These are phyloP conservation scores for Ptilorrhoa leucosticta DNA, from an alignment of 2,113 vertebrate species.

Conservation along the genomic window DNA sequence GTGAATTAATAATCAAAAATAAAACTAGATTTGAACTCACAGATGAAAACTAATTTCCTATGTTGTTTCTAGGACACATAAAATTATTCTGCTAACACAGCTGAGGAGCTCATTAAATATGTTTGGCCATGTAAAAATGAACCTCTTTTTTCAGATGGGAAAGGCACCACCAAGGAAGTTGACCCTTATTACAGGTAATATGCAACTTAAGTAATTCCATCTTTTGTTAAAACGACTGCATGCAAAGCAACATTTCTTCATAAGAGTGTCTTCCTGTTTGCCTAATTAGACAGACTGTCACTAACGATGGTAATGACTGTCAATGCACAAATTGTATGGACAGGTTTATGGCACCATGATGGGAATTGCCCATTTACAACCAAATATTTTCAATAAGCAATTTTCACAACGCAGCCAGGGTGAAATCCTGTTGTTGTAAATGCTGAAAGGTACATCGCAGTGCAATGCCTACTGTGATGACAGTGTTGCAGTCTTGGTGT, in stretches of 20 bases:
- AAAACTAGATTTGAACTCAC: constrained; percentile 34
- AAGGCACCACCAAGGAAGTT: background rate
- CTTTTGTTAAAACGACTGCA: background rate
- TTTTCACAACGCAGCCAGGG: background rate
- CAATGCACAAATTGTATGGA: background rate
- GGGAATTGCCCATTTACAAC: background rate
- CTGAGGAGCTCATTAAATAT: background rate
- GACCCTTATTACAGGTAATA: background rate
- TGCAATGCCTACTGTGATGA: background rate
- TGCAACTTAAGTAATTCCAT: background rate
- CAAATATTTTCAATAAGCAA: background rate
- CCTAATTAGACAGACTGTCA: background rate
- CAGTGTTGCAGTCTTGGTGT: background rate
- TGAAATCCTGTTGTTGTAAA: background rate
- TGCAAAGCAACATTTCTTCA: background rate
- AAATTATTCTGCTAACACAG: constrained; percentile 25
- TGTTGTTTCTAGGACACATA: constrained; percentile 19
- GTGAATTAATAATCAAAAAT: constrained; percentile 5
- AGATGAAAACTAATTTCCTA: constrained; percentile 22
- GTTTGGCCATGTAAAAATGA: background rate
- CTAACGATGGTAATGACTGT: background rate
- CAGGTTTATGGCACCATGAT: background rate
- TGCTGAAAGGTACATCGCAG: background rate
- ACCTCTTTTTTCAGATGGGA: background rate
- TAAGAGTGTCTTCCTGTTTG: background rate